phyloP scores from a whole-genome alignment of 2,888 invertebrate genomes.

The Cetonia aurata region DNA sequence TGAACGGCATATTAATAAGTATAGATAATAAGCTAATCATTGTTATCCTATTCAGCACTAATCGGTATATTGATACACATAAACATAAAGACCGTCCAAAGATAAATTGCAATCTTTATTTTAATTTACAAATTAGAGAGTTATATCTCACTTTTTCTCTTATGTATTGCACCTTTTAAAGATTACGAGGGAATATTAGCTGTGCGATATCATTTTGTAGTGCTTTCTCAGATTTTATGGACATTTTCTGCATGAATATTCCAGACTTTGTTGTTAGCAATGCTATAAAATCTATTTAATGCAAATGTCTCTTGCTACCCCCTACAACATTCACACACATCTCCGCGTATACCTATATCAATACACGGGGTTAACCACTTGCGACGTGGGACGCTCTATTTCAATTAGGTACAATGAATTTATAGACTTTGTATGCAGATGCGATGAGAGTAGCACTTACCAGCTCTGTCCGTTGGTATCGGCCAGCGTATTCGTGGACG shows the following conservation, averaged over 20 bases:
- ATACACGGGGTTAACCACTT: constrained; percentile 41
- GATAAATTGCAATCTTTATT: too few relatives aligned
- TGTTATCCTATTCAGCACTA: constrained; percentile 12
- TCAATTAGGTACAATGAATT: constrained; percentile 50
- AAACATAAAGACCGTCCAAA: too few relatives aligned
- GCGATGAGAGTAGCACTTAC: constrained; percentile 40
- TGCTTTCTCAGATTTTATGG: background rate
- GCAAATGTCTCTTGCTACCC: background rate
- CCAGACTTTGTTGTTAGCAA: background rate
- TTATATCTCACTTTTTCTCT: background rate
- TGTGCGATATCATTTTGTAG: too few relatives aligned
- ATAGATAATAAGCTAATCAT: constrained; percentile 11
- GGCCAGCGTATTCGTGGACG: constrained; percentile 20
- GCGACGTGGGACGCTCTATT: constrained; percentile 45
- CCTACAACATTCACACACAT: constrained; percentile 6
- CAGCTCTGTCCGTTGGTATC: constrained; percentile 10
- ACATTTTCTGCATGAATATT: background rate
- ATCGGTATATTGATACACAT: constrained; percentile 1
- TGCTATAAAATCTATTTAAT: background rate
- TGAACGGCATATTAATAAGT: constrained; percentile 8
- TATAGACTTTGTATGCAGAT: constrained; percentile 49
- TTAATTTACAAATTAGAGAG: background rate
- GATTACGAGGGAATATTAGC: too few relatives aligned
- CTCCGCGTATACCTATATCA: constrained; percentile 31
- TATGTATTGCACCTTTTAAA: too few relatives aligned